Percentiles rank a stretch among this genome's conserved stretches.
Evolutionary conservation across 2,113 vertebrate genomes (phyloP).

Genomic region (Neomonachus schauinslandi): DNA sequence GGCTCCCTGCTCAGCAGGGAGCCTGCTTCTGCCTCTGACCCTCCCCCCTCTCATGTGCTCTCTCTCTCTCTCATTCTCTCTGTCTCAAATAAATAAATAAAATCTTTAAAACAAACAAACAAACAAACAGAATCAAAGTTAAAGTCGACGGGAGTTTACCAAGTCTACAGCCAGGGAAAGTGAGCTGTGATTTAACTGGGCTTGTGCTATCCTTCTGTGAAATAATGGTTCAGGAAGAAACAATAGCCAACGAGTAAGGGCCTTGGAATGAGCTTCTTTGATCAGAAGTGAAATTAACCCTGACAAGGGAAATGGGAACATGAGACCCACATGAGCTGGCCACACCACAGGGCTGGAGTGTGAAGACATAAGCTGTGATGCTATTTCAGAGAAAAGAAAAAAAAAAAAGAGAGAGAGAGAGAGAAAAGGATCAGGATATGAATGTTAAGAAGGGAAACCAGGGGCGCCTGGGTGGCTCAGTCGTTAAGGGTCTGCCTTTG

Average conservation of each 20-base stretch:
- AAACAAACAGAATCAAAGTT: neutral
- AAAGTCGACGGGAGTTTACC: neutral
- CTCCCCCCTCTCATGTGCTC: too few relatives aligned
- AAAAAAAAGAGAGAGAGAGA: too few relatives aligned
- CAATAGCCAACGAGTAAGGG: neutral
- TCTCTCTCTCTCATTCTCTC: too few relatives aligned
- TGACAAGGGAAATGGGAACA: neutral
- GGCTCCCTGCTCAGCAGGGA: too few relatives aligned
- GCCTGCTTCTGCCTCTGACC: too few relatives aligned
- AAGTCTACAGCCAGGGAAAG: neutral
- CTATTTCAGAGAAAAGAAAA: neutral
- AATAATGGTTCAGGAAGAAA: neutral
- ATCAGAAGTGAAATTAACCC: neutral
- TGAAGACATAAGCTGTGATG: neutral
- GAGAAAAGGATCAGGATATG: neutral
- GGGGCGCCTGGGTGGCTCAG: too few relatives aligned
- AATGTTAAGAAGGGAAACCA: neutral
- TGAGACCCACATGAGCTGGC: neutral
- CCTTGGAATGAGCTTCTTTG: neutral
- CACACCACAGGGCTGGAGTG: neutral
- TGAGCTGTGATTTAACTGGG: neutral
- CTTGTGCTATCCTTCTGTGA: neutral
- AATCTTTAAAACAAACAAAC: too few relatives aligned
- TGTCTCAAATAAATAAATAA: too few relatives aligned
- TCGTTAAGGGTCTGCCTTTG: too few relatives aligned